These are phyloP conservation scores for Reticulitermes speratus DNA, from an alignment of 1,140 invertebrate genomes.

Conservation along the genomic window DNA sequence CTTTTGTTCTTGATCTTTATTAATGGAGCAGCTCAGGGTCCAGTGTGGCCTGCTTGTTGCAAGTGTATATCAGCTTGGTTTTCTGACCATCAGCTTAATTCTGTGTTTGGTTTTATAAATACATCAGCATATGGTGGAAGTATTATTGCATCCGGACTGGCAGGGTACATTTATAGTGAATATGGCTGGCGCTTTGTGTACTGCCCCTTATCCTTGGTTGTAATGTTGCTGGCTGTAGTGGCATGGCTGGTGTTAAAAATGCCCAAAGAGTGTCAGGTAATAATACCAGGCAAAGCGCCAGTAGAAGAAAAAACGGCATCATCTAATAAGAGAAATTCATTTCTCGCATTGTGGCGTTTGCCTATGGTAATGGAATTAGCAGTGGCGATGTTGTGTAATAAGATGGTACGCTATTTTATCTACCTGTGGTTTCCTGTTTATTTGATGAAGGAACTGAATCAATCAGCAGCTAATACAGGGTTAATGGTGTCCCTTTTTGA, in stretches of 20 bases:
- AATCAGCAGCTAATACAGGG: constrained; percentile 49
- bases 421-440: constrained; percentile 58
- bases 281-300: constrained; percentile 45
- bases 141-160: constrained; percentile 52
- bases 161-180: constrained; percentile 49
- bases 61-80: constrained; percentile 53
- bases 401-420: constrained; percentile 56
- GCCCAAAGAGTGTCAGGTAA: constrained; percentile 47
- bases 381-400: constrained; percentile 53
- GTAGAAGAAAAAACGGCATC: constrained; percentile 25
- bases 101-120: constrained; percentile 54
- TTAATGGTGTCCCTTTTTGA: constrained; percentile 56
- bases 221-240: constrained; percentile 46
- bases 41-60: constrained; percentile 53
- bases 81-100: constrained; percentile 48
- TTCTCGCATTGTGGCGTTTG: constrained; percentile 41
- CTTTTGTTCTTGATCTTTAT: constrained; percentile 50
- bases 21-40: constrained; percentile 52
- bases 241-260: constrained; percentile 45
- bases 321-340: not conserved
- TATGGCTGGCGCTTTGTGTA: constrained; percentile 53
- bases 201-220: constrained; percentile 46
- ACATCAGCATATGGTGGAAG: constrained; percentile 55
- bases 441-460: constrained; percentile 50
- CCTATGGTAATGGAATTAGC: constrained; percentile 52